Evolutionary conservation across 2,797 vertebrate genomes (phyloP).

Genomic region (Poeciliopsis paucimaculata): DNA sequence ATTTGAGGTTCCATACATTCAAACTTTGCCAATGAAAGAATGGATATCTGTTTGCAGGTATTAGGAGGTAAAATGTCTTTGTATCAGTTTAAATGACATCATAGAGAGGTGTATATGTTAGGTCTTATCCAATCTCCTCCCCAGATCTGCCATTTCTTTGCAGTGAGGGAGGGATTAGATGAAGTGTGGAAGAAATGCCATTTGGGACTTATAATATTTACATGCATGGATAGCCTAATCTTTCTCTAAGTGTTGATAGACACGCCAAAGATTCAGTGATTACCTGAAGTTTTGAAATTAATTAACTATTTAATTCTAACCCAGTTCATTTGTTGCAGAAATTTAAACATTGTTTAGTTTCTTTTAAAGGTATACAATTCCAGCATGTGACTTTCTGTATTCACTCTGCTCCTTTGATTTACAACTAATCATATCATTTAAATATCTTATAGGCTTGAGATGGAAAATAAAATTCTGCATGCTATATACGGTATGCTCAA

Average conservation of each 20-base stretch:
- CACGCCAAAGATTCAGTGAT: constrained; percentile 52
- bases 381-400: constrained; percentile 14
- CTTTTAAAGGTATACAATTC: constrained; percentile 21
- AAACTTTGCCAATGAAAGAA: neutral
- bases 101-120: constrained; percentile 9
- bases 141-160: constrained; percentile 9
- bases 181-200: constrained; percentile 45
- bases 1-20: neutral
- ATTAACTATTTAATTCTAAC: constrained; percentile 21
- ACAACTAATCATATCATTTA: constrained; percentile 24
- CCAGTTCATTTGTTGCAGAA: neutral
- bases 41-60: neutral
- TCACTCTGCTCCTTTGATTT: constrained; percentile 37
- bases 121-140: constrained; percentile 20
- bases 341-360: constrained; percentile 15
- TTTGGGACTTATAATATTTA: constrained; percentile 27
- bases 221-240: constrained; percentile 42
- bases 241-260: constrained; percentile 26
- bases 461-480: constrained; percentile 32
- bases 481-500: constrained; percentile 50
- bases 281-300: constrained; percentile 39
- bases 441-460: constrained; percentile 28
- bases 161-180: constrained; percentile 25
- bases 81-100: neutral
- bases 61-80: neutral